A percentile compares a stretch with the other conserved stretches of the same genome.
Evolutionary conservation across 2,113 vertebrate species (phyloP).

Genomic region (Psittacara wagleri): DNA sequence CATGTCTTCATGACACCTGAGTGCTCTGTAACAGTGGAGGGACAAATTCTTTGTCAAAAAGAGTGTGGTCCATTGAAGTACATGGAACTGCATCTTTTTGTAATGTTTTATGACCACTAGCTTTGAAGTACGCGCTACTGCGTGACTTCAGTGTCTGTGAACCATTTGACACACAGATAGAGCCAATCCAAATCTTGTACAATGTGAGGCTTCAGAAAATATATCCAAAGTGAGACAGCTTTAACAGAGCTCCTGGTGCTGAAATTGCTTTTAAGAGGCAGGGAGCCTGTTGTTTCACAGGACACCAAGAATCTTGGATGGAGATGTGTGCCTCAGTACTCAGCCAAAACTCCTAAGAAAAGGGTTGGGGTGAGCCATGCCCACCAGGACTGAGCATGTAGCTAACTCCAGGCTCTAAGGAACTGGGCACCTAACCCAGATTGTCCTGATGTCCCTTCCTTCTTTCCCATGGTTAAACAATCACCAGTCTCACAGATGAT

Average conservation of each 20-base stretch:
- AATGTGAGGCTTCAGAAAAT: background rate
- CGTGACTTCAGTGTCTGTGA: background rate
- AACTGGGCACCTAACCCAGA: background rate
- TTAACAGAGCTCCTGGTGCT: background rate
- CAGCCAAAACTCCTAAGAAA: background rate
- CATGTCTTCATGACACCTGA: background rate
- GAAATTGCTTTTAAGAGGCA: background rate
- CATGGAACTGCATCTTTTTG: background rate
- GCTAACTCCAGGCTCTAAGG: background rate
- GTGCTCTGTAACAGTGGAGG: background rate
- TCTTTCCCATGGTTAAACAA: background rate
- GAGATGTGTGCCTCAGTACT: background rate
- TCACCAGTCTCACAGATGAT: background rate
- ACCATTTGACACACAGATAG: background rate
- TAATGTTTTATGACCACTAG: background rate
- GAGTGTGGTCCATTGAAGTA: background rate
- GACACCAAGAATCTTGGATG: background rate
- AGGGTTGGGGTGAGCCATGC: background rate
- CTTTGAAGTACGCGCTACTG: background rate
- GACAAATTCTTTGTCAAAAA: background rate
- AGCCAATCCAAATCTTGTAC: background rate
- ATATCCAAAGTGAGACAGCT: background rate
- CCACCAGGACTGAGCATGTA: background rate
- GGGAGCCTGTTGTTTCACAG: background rate
- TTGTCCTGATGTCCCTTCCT: background rate